phyloP scores from a whole-genome alignment of 92 coral and sea anemone genomes.

The Umimayanthus chanpuru region DNA sequence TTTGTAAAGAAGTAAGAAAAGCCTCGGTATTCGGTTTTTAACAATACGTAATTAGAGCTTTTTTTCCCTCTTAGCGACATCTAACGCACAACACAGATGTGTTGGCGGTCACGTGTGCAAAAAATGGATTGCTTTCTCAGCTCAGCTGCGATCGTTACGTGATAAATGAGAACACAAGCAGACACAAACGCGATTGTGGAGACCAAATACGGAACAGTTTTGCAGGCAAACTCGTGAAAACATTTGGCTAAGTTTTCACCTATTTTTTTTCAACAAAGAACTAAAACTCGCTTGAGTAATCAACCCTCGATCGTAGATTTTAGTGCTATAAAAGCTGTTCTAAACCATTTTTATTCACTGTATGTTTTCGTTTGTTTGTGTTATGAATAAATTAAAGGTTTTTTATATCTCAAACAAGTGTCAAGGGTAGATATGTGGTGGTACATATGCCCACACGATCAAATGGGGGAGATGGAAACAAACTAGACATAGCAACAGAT shows the following conservation, averaged over 20 bases:
- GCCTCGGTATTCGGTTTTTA: conserved; percentile 12
- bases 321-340: neutral
- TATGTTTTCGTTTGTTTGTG: conserved; percentile 25
- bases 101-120: conserved; percentile 26
- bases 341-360: neutral
- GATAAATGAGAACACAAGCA: conserved; percentile 22
- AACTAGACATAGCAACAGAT: conserved; percentile 20
- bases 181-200: neutral
- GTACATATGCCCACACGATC: conserved; percentile 29
- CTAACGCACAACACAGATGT: conserved; percentile 38
- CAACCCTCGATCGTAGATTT: neutral
- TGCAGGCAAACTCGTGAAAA: neutral
- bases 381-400: conserved; percentile 27
- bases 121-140: conserved; percentile 10
- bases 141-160: conserved; percentile 42
- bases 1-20: neutral
- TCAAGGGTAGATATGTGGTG: conserved; percentile 59
- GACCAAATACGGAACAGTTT: neutral
- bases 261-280: neutral
- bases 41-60: conserved; percentile 29
- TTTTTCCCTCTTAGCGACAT: conserved; percentile 27
- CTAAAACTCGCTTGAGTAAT: neutral
- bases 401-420: conserved; percentile 58
- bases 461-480: neutral
- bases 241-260: neutral